Base-by-base conservation (phyloP, 2,113 vertebrate genomes). In the Prochilodus magdalenae region DNA sequence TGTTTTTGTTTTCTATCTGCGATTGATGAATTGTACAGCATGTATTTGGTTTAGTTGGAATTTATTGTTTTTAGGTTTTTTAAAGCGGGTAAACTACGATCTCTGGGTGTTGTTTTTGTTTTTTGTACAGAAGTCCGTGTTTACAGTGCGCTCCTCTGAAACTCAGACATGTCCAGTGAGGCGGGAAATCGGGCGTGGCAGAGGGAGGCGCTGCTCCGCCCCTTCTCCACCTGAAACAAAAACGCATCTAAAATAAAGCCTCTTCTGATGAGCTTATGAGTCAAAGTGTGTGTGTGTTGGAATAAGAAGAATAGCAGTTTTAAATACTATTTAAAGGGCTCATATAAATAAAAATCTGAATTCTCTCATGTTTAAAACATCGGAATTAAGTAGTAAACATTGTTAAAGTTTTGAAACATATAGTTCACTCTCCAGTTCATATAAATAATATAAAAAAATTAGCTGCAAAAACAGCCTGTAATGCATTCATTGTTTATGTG, bases 101-200 rank as follows among this genome's bases (percentile, higher is more conserved):
- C 73, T 75, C 73, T 75, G 33, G 78, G 57, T 75, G 53, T 72
- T 72, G 24, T 22, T 83, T 81, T 85, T 85, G 79, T 72, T 87
- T 76, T 89, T 91, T 93, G 93, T 93, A 93, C 89, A 94, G 91
- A 92, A 91, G 90, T 93, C 86, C 85, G 89, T 93, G 92, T 93
- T 94, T 94, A 93, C 92, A 90, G 74, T 89, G 82, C 85, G 83
- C 85, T 89, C 87, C 88, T 82, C 84, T 87, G 84, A 88, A 83
- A 82, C 60, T 87, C 83, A 83, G 89, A 87, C 66, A 79, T 85
- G 80, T 83, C 49, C 15, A 27, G 0, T 66, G 13, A 55, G 62
- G 15, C 40, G 47, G 70, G 55, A 47, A 79, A 70, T 59, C 44
- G 29, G 72, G 72, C 51, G 73, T 73, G 72, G 67, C 62, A 74